A percentile compares a stretch with the other conserved stretches of the same genome.
These are phyloP conservation scores for Pungitius pungitius DNA, from an alignment of 2,113 vertebrate genomes.

Conservation along the genomic window DNA sequence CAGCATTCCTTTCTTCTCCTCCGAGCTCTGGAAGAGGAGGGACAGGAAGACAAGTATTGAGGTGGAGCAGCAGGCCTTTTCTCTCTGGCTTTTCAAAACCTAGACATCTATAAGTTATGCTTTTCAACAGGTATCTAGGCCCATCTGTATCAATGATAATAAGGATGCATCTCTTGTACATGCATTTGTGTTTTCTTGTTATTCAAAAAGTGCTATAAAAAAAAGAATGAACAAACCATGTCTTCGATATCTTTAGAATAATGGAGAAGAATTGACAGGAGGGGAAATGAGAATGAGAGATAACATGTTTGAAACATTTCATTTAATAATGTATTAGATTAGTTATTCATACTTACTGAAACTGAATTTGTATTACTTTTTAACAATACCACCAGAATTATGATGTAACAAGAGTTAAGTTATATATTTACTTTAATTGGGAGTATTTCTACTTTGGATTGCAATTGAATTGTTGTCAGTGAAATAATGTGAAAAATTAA, in stretches of 20 bases:
- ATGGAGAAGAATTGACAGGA: background rate
- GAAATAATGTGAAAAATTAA: background rate
- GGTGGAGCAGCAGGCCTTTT: background rate
- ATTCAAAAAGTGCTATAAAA: background rate
- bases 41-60: constrained; percentile 5
- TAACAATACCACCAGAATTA: background rate
- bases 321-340: too few relatives aligned
- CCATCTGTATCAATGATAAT: background rate
- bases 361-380: too few relatives aligned
- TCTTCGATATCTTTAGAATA: background rate
- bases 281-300: background rate
- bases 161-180: background rate
- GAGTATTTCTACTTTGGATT: too few relatives aligned
- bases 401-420: too few relatives aligned
- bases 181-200: background rate
- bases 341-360: too few relatives aligned
- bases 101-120: background rate
- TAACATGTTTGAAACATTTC: background rate
- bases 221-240: background rate
- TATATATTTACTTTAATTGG: background rate
- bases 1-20: constrained; percentile 69
- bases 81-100: constrained; percentile 3
- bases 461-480: background rate
- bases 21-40: constrained; percentile 64
- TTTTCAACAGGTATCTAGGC: background rate